Base-by-base conservation (phyloP, 2,113 vertebrate genomes). In the Neoarius graeffei region DNA sequence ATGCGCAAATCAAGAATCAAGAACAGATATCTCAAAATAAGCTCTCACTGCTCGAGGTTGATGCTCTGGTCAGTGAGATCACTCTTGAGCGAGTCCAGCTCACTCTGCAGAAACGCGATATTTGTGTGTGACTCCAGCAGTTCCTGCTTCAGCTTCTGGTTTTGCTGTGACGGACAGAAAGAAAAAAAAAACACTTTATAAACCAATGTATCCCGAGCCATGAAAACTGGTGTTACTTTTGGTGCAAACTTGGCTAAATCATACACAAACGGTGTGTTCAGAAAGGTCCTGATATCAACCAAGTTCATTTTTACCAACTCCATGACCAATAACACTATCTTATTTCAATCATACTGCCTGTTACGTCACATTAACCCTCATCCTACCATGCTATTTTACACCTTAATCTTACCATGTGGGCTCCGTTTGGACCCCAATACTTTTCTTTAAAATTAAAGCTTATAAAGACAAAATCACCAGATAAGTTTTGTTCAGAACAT, bases 131-230 rank as follows among this genome's bases (percentile, higher is more conserved):
- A 97, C 93, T 96, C 97, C 94, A 99, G 87, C 90, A 99, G 95
- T 48, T 99, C 97, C 94, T 98, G 98, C 91, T 96, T 99, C 86
- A 99, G 93, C 93, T 94, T 95, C 93, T 99, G 98, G 93, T 98
- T 99, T 91, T 99, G 98, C 98, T 99, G 89, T 56, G 86, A 56
- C 50, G 42, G 67, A 57, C n/a, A 27, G n/a, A 52, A 25, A 52
- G 9, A 5, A 30, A 80, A 56, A 56, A 56, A 27, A 56, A 59
- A 8, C 42, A 67, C 7, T 84, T 67, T 7, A 64, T 5, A 9
- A 35, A 7, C 7, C 7, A 81, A 30, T 42, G 81, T n/a, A 77
- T 77, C n/a, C 11, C n/a, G 54, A 50, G 6, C 30, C 80, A 42
- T 42, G 42, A 42, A 42, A 69, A 69, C 4, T 30, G 10, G 64